Evolutionary conservation across 1,140 invertebrate genomes (phyloP).

Genomic region (Anthonomus grandis): DNA sequence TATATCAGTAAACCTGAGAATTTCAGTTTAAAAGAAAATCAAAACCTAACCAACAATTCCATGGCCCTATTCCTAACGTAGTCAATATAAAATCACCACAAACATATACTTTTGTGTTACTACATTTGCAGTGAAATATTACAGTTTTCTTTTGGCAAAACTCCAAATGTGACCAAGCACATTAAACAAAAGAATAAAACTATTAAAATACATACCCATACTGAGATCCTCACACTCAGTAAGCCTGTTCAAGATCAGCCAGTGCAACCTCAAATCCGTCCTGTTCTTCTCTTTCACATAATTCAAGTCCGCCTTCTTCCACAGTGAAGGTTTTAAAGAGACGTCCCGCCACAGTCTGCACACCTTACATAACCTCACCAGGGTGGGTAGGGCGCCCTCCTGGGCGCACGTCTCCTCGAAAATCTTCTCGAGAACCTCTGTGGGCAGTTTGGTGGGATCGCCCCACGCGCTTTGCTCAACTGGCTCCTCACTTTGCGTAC

Average conservation of each 20-base stretch:
- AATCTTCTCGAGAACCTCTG: conserved; percentile 65
- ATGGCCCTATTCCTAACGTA: too few species aligned
- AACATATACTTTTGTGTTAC: too few species aligned
- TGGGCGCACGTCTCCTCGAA: conserved; percentile 63
- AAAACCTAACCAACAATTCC: too few species aligned
- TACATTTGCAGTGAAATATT: too few species aligned
- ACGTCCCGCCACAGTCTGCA: conserved; percentile 72
- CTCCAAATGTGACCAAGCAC: too few species aligned
- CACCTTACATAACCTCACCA: conserved; percentile 69
- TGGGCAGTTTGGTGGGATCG: conserved; percentile 53
- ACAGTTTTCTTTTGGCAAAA: too few species aligned
- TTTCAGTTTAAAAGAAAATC: too few species aligned
- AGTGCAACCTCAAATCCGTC: conserved; percentile 69
- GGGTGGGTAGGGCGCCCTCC: conserved; percentile 68
- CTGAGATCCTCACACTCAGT: conserved; percentile 69
- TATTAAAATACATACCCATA: conserved; percentile 63
- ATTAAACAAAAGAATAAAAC: too few species aligned
- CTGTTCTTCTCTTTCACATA: conserved; percentile 70
- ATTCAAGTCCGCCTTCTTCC: conserved; percentile 74
- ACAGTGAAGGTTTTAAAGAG: conserved; percentile 63
- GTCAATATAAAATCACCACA: too few species aligned
- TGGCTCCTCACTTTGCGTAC: conserved; percentile 47
- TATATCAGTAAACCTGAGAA: too few species aligned
- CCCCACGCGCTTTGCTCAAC: conserved; percentile 59
- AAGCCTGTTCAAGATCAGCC: conserved; percentile 72